These are phyloP conservation scores for Parapristionchus giblindavisi DNA, from an alignment of 2,888 invertebrate genomes.

Conservation along the genomic window DNA sequence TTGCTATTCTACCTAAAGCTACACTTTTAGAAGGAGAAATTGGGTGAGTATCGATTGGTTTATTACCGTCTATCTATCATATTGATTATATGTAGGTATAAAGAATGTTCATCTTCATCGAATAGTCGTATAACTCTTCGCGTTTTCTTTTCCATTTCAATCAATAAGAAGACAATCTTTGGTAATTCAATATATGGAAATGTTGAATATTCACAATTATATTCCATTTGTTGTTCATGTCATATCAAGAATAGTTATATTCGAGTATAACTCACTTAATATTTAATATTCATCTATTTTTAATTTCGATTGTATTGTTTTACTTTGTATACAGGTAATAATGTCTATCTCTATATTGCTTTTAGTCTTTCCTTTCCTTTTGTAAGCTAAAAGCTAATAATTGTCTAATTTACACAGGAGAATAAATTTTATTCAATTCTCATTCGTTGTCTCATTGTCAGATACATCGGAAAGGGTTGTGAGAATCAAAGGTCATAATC, in stretches of 20 bases:
- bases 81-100: neutral
- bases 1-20: conserved; percentile 11
- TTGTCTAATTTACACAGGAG: too few species aligned
- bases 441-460: too few species aligned
- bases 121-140: neutral
- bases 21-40: conserved; percentile 21
- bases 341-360: too few species aligned
- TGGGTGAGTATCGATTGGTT: conserved; percentile 12
- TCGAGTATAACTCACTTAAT: too few species aligned
- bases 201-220: conserved; percentile 15
- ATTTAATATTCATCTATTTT: too few species aligned
- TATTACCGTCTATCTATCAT: neutral
- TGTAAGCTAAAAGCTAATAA: too few species aligned
- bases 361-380: too few species aligned
- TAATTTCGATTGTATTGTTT: too few species aligned
- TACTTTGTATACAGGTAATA: too few species aligned
- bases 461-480: too few species aligned
- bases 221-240: conserved; percentile 20
- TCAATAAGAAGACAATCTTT: conserved; percentile 12
- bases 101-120: neutral
- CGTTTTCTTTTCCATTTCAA: conserved; percentile 2
- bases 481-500: too few species aligned
- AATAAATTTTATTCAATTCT: too few species aligned
- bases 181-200: neutral
- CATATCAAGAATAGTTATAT: neutral